Evolutionary conservation across 2,888 invertebrate genomes (phyloP), one percentile per base, ranked within the genome.

Genomic region (Coelopa pilipes): DNA sequence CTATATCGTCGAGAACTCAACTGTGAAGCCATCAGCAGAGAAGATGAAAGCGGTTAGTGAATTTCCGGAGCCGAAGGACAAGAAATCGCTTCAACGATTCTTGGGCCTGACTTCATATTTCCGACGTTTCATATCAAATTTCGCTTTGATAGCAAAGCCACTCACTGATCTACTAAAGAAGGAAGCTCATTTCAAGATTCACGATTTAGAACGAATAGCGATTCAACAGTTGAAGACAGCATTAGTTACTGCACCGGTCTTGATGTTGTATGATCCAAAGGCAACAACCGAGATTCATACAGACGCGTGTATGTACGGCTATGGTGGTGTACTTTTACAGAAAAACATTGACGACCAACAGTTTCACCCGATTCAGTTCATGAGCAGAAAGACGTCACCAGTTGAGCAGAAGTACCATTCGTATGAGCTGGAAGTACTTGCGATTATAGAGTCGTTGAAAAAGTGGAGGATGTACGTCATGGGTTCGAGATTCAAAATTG

Each of bases 401-500:
- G 4, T 12, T 63, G 63, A 63, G 24, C 15, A 63, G 34, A 63
- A 63, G 46, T 63, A 63, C 63, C 15, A 63, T 45, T 63, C 63
- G 60, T 60, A 60, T 45, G 21, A 63, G 17, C 17, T 63, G 34
- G 63, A 63, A 13, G 63, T 63, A 15, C 24, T 63, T 15, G 63
- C 63, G 15, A 24, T 63, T 21, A 63, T 63, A 11, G 63, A 63
- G 24, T 24, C 63, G 11, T 45, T 62, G 13, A 75, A 78, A 17
- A 79, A 78, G 45, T 78, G 76, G 74, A 69, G 84, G 15, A 77
- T 82, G 0, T 86, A 84, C 73, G 62, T 84, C 7, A 57, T 84
- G 12, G 82, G 81, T 1, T 70, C 24, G 34, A 63, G 17, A 13
- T 12, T 63, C 13, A 63, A 63, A n/a, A 67, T 67, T 17, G 45